Conservation (phyloP, 2,888 invertebrate genomes). For the Coenonympha arcania region DNA sequence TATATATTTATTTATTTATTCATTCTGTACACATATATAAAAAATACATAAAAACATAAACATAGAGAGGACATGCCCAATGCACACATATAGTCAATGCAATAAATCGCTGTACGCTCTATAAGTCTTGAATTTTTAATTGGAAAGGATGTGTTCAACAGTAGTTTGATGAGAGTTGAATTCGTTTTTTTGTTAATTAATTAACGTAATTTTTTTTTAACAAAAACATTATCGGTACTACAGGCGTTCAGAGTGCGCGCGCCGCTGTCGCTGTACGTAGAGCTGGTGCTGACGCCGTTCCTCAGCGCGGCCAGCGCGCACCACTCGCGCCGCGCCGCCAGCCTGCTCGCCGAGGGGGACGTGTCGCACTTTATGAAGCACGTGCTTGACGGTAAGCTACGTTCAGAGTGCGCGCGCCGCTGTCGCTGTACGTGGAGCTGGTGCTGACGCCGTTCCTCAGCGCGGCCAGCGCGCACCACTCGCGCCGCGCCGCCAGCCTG, state of each 20-base stretch:
- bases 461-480: slow-evolving; percentile 87
- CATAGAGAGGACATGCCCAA: too few relatives aligned
- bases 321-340: slow-evolving; percentile 83
- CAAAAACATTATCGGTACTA: too few relatives aligned
- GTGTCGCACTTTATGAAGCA: slow-evolving; percentile 95
- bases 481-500: slow-evolving; percentile 84
- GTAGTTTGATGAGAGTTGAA: too few relatives aligned
- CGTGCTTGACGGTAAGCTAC: slow-evolving; percentile 79
- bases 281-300: slow-evolving; percentile 85
- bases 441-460: slow-evolving; percentile 82
- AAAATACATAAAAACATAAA: too few relatives aligned
- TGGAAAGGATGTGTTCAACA: too few relatives aligned
- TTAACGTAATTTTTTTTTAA: too few relatives aligned
- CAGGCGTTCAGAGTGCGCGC: slow-evolving; percentile 87
- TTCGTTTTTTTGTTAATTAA: too few relatives aligned
- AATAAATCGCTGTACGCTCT: too few relatives aligned
- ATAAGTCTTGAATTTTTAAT: too few relatives aligned
- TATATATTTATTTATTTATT: too few relatives aligned
- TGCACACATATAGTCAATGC: too few relatives aligned
- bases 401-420: slow-evolving; percentile 85
- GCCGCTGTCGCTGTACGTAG: slow-evolving; percentile 87
- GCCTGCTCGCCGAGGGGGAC: slow-evolving; percentile 83
- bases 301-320: slow-evolving; percentile 87
- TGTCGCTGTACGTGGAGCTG: slow-evolving; percentile 90
- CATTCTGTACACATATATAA: too few relatives aligned